phyloP scores from a whole-genome alignment of 2,113 vertebrate genomes.

The Abramis brama region DNA sequence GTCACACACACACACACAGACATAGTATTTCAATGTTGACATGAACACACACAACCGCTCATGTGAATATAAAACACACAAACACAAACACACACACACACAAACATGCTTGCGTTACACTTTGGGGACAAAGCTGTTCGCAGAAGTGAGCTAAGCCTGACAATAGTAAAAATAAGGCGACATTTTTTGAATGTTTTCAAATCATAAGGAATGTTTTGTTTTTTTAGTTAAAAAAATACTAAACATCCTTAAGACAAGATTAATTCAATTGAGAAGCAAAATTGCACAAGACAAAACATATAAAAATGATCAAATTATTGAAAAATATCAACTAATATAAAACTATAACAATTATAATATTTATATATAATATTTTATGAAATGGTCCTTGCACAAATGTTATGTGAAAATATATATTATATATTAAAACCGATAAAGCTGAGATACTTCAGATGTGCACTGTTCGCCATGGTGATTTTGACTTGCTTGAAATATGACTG shows the following conservation, averaged over 20 bases:
- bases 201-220: not conserved
- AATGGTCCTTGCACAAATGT: not conserved
- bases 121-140: not conserved
- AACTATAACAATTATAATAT: too few species aligned
- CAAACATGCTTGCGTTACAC: not conserved
- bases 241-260: too few species aligned
- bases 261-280: too few species aligned
- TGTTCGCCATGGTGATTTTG: too few species aligned
- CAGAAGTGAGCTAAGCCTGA: not conserved
- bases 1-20: conserved; percentile 22
- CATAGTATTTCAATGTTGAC: not conserved
- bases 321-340: too few species aligned
- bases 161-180: not conserved
- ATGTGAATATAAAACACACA: not conserved
- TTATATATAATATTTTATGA: too few species aligned
- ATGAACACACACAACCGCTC: conserved; percentile 1
- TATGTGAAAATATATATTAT: not conserved
- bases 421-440: too few species aligned
- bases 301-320: too few species aligned
- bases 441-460: too few species aligned
- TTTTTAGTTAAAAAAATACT: not conserved
- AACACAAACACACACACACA: not conserved
- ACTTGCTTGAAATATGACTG: too few species aligned
- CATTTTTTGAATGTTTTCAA: not conserved
- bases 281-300: too few species aligned